Base-by-base conservation (phyloP, 2,888 invertebrate genomes). In the Nysson spinosus region DNA sequence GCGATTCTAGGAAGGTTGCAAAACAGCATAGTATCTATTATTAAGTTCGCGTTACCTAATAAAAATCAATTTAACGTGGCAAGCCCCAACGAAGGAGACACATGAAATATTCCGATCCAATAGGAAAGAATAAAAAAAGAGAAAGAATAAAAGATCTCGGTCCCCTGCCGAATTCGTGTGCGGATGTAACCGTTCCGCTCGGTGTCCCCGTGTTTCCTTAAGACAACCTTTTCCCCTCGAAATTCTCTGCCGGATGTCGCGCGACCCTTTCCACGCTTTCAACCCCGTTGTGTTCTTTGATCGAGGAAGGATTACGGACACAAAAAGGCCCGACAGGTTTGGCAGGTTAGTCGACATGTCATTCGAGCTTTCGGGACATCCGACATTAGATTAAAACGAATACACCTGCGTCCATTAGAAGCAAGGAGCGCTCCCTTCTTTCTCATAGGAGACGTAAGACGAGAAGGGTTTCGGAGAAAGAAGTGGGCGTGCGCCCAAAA, bases 401-500 rank as follows among this genome's bases (percentile, higher is more conserved):
- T 62, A 66, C 52, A 30, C 39, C 43, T 9, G 14, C 16, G 6
- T n/a, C 9, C 24, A 17, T 7, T 6, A 26, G 26, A 28, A n/a
- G n/a, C 43, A 51, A 69, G 65, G 51, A 62, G 55, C 61, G 55
- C 56, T 39, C 65, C 46, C 74, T 69, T 74, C 65, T 57, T 50
- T 58, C 42, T 37, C n/a, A n/a, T n/a, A n/a, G n/a, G 26, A 46
- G 43, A 54, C 56, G 67, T 61, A 72, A 72, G 56, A 63, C 61
- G 70, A 74, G 77, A 70, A 65, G 64, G 55, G 57, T 16, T 55
- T 32, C n/a, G n/a, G 40, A 47, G 55, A 43, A 46, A 49, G 68
- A 74, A 75, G 75, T 79, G 73, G 81, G 81, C 81, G 81, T 78
- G 80, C 64, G 74, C n/a, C n/a, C 67, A 65, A 68, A 70, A 78